Base-by-base conservation (phyloP, 2,113 vertebrate genomes). In the Rhynchopsitta pachyrhyncha region DNA sequence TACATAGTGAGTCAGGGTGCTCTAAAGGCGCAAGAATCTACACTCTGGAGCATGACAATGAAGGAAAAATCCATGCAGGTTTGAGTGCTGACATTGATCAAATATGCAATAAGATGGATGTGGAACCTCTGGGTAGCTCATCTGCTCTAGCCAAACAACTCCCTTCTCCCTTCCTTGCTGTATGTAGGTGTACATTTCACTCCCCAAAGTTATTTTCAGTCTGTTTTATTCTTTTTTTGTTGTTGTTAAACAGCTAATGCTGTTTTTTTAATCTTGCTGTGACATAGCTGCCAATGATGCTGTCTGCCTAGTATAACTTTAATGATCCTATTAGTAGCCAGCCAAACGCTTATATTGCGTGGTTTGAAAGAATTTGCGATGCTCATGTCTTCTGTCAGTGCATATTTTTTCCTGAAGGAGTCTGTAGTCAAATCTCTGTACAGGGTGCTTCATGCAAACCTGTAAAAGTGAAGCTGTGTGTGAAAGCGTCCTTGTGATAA, bases 221-320 rank as follows among this genome's bases (percentile, higher is more conserved):
- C 17, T 60, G 8, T 82, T 82, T 39, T 63, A 59, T 70, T 57
- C n/a, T 23, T 94, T 67, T 27, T 92, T 67, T 75, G 1, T 49
- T n/a, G 44, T 44, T 96, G 74, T 59, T 52, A 46, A 93, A 95
- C 70, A 87, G 46, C 42, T 37, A 23, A 93, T 42, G 91, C 60
- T 87, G 4, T 62, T 69, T 59, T 89, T 88, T 68, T 64, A 78
- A 74, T 49, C 29, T 74, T 88, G 53, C 44, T 97, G 74, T 93
- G 59, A 95, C 17, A 12, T 87, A 96, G 81, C 96, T 94, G 92
- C 96, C 83, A 94, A 66, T 95, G 88, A 92, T 0, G 10, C 69
- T 95, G 44, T 92, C 92, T 94, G 91, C 96, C 78, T 95, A 39
- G 81, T 53, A 7, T 91, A 67, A 74, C 68, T 76, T 87, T 46